These are phyloP conservation scores for Drosophila dunni DNA, from an alignment of 1,140 invertebrate species.

Conservation along the genomic window DNA sequence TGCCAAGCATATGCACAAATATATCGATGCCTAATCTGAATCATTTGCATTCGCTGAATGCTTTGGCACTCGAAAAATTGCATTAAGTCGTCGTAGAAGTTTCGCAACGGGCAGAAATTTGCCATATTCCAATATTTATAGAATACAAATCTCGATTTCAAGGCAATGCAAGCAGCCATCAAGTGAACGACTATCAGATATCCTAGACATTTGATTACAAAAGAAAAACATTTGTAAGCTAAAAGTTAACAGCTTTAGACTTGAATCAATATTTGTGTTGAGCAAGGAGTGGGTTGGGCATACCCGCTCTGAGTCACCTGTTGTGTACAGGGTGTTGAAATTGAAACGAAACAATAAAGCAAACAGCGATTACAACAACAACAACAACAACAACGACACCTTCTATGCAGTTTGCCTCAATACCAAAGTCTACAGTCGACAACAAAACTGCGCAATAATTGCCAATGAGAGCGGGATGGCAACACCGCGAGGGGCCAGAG, in stretches of 20 bases:
- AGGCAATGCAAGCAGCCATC: constrained; percentile 44
- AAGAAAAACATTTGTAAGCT: not conserved
- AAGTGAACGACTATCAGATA: constrained; percentile 7
- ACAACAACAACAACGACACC: constrained; percentile 70
- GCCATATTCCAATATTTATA: constrained; percentile 73
- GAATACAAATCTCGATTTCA: constrained; percentile 76
- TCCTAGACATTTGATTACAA: not conserved
- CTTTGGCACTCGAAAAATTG: constrained; percentile 52
- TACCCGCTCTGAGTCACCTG: not conserved
- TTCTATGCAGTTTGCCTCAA: constrained; percentile 53
- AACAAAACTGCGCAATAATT: constrained; percentile 78
- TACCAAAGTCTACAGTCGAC: constrained; percentile 51
- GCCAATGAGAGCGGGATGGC: constrained; percentile 23
- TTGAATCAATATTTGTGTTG: not conserved
- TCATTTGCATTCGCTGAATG: constrained; percentile 21
- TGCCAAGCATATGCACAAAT: not conserved
- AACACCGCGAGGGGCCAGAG: not conserved
- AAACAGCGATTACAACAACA: constrained; percentile 58
- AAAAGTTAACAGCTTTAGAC: not conserved
- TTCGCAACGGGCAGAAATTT: constrained; percentile 35
- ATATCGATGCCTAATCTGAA: constrained; percentile 28
- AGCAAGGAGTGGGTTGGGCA: not conserved
- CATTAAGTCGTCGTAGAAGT: constrained; percentile 12
- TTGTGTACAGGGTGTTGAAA: constrained; percentile 15
- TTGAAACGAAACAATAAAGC: constrained; percentile 61